Evolutionary conservation across 2,888 invertebrate genomes (phyloP).

Genomic region (Agrotis segetum): DNA sequence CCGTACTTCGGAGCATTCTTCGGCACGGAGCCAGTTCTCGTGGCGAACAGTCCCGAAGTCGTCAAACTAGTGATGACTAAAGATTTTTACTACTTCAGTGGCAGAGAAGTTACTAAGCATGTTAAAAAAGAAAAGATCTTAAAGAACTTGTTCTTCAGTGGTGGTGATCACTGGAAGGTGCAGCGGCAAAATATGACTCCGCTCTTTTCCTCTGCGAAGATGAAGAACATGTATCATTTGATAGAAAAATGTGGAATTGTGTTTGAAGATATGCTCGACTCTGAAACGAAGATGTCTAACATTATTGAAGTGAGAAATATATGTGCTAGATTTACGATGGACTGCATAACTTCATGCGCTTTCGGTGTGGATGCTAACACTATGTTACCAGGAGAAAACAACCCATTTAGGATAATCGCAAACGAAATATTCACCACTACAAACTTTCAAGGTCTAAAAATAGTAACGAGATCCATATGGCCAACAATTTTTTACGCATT

Average conservation of each 20-base stretch:
- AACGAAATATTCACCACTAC: neutral
- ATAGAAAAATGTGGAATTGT: too few species aligned
- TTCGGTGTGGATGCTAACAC: constrained; percentile 6
- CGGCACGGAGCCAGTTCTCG: too few species aligned
- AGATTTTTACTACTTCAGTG: too few species aligned
- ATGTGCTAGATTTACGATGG: constrained; percentile 1
- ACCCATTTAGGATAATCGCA: neutral
- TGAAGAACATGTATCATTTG: too few species aligned
- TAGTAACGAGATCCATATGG: neutral
- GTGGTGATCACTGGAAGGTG: constrained; percentile 2
- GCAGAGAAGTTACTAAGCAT: too few species aligned
- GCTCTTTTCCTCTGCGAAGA: too few species aligned
- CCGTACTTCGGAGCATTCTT: too few species aligned
- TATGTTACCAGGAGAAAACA: neutral
- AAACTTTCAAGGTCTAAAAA: neutral
- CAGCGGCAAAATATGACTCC: too few species aligned
- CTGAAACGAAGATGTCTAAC: neutral
- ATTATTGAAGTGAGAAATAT: neutral
- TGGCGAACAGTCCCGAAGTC: constrained; percentile 58
- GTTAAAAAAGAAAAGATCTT: too few species aligned
- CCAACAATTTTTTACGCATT: neutral
- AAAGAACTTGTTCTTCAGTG: too few species aligned
- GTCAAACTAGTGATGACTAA: too few species aligned
- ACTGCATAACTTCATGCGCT: neutral
- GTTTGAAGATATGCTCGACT: too few species aligned